Evolutionary conservation across 1,140 invertebrate genomes (phyloP), one percentile per base, ranked within the genome.

Genomic region (Drepana arcuata): DNA sequence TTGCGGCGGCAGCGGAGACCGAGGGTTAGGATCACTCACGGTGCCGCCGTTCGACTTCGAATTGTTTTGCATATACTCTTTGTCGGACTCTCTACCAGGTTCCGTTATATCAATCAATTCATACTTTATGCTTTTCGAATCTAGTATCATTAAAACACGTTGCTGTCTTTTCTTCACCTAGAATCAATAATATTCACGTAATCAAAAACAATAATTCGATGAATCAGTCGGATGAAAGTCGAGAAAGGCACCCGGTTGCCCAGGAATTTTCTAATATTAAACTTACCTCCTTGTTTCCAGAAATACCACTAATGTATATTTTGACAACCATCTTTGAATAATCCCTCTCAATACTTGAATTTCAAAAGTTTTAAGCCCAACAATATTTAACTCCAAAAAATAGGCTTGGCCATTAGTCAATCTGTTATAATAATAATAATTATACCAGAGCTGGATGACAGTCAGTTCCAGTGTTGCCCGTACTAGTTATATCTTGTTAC

Each of bases 141-240:
- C 93, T 50, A 98, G 83, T 64, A 97, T 95, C 89, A 97, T 94
- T 38, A 93, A 79, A 12, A 97, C 93, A 41, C 94, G 87, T 71
- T 96, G 93, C 73, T 98, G 96, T 53, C 94, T 87, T 74, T 97
- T 97, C 81, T 96, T 96, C 16, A 98, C 93, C 96, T 98, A 70
- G 21, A 86, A 86, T 45, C 42, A 47, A 39, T 31, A 39, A 26
- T 39, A 35, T 48, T 66, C 57, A 69, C 59, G 65, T 69, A 73
- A 65, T 58, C 56, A 55, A 62, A 58, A 70, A 74, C 57, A 67
- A 65, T 60, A 33, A 46, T 55, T 51, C 49, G 47, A 64, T 71
- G 64, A 79, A 67, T 74, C 66, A 75, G 59, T 32, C 48, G 50
- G 60, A n/a, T n/a, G 55, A 62, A 67, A 56, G 48, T 54, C 39